Evolutionary conservation across 2,888 invertebrate species (phyloP).

Genomic region (Hyposoter dolosus): DNA sequence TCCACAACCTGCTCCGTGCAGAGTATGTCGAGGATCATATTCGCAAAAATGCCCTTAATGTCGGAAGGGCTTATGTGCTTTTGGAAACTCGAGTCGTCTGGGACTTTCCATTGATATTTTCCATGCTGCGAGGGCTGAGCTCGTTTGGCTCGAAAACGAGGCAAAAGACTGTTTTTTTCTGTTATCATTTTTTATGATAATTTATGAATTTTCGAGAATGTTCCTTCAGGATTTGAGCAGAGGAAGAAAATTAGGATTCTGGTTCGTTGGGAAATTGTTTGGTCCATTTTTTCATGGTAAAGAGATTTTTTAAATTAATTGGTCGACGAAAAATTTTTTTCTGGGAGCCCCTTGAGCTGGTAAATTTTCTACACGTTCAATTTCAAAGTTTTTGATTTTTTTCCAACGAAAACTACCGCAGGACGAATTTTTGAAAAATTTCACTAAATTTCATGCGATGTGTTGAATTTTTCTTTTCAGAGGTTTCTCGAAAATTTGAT

Average conservation of each 20-base stretch:
- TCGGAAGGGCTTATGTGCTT: neutral
- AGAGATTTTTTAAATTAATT: neutral
- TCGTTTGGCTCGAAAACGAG: neutral
- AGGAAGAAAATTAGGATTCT: neutral
- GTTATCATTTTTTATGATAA: neutral
- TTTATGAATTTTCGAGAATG: constrained; percentile 3
- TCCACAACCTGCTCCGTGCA: constrained; percentile 37
- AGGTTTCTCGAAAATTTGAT: neutral
- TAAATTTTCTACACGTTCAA: too few relatives aligned
- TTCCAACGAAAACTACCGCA: too few relatives aligned
- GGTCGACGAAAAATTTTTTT: neutral
- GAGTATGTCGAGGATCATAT: constrained; percentile 6
- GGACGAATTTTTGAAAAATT: too few relatives aligned
- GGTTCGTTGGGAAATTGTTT: neutral
- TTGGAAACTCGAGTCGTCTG: neutral
- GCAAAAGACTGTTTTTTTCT: neutral
- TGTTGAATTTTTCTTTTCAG: neutral
- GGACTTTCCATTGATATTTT: neutral
- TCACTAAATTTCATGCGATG: too few relatives aligned
- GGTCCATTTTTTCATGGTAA: neutral
- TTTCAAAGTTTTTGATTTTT: too few relatives aligned
- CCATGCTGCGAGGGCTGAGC: neutral
- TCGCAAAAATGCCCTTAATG: neutral
- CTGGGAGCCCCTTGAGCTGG: too few relatives aligned
- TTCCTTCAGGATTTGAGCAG: neutral